These are phyloP conservation scores for Anguilla anguilla DNA, from an alignment of 2,797 vertebrate species.

Conservation along the genomic window DNA sequence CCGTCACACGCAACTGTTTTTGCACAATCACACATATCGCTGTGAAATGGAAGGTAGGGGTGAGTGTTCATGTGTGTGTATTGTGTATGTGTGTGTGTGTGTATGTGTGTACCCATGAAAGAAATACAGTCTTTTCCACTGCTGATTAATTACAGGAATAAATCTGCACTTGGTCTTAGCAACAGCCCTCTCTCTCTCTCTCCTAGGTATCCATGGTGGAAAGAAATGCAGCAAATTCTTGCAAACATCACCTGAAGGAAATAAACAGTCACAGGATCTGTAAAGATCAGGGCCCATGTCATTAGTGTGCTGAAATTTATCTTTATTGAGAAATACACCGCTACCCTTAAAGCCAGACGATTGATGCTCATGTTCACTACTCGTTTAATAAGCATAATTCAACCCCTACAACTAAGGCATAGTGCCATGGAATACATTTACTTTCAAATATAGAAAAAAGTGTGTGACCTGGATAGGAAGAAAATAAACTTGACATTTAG, in stretches of 20 bases:
- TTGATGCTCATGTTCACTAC: background rate
- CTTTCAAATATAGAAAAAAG: background rate
- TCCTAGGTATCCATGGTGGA: background rate
- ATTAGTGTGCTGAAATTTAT: background rate
- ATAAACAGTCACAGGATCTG: background rate
- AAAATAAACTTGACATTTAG: background rate
- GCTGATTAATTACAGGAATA: slow-evolving; percentile 13
- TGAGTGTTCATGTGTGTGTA: background rate
- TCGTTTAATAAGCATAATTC: background rate
- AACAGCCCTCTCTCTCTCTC: background rate
- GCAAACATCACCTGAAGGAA: background rate
- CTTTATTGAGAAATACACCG: background rate
- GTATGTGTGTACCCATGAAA: background rate
- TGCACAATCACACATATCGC: background rate
- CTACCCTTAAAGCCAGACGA: background rate
- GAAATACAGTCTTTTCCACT: background rate
- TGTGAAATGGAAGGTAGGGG: background rate
- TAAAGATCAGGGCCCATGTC: background rate
- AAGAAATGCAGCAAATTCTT: background rate
- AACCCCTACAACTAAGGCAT: background rate
- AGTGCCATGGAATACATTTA: background rate
- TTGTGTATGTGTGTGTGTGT: background rate
- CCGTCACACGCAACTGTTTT: background rate
- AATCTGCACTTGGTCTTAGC: background rate
- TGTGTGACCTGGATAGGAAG: background rate